Conservation (phyloP, 1,140 invertebrate species). For the Arion vulgaris region DNA sequence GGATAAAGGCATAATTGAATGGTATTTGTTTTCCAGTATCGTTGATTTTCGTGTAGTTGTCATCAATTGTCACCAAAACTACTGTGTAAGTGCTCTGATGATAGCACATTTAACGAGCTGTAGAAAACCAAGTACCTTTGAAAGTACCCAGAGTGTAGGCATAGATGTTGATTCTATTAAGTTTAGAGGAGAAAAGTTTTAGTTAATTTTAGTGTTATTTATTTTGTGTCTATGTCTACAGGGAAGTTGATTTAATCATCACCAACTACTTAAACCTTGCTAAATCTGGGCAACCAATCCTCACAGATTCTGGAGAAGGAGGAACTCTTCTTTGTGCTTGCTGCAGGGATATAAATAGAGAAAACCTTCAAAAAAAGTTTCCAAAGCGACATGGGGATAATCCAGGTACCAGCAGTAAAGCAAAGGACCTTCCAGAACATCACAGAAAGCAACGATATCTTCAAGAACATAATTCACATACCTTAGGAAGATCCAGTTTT, state of each 20-base stretch:
- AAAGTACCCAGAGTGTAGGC: too few species aligned
- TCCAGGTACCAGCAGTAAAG: not conserved
- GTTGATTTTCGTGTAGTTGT: too few species aligned
- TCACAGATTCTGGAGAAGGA: conserved; percentile 30
- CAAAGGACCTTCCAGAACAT: not conserved
- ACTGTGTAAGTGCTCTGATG: too few species aligned
- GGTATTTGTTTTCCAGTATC: too few species aligned
- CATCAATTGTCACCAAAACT: too few species aligned
- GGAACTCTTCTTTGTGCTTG: conserved; percentile 53
- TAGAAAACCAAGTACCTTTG: too few species aligned
- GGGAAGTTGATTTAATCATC: conserved; percentile 56
- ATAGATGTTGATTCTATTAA: too few species aligned
- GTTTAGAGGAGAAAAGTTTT: too few species aligned
- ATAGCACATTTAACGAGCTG: too few species aligned
- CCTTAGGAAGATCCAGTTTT: not conserved
- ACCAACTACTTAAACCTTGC: conserved; percentile 62
- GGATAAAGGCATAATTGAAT: too few species aligned
- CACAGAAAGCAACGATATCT: not conserved
- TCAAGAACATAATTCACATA: not conserved
- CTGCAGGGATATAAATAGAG: conserved; percentile 58
- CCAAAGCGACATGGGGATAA: conserved; percentile 1
- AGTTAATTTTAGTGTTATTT: not conserved
- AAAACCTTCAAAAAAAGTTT: conserved; percentile 48
- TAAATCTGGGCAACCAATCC: conserved; percentile 54
- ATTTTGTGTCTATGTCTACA: not conserved